These are phyloP conservation scores for Pseudorectes ferrugineus DNA, from an alignment of 2,113 vertebrate genomes.

Conservation along the genomic window DNA sequence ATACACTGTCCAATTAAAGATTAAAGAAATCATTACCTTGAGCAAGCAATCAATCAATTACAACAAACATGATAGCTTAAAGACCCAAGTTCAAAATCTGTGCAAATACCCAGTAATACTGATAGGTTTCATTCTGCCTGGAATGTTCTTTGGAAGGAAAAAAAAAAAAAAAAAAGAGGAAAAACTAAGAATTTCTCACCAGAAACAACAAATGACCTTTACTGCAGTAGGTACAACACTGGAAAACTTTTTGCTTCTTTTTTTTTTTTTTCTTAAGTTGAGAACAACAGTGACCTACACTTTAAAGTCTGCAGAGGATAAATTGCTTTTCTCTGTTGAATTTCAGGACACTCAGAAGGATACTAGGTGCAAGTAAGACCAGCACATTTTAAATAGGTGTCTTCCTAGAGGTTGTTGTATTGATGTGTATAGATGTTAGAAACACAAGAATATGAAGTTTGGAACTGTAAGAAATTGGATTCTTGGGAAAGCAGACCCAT, in stretches of 20 bases:
- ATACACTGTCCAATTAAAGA: not conserved
- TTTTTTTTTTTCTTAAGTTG: not conserved
- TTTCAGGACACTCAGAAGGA: not conserved
- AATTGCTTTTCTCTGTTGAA: not conserved
- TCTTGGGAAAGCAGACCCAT: not conserved
- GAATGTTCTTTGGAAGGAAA: not conserved
- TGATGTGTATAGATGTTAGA: not conserved
- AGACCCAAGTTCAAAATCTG: not conserved
- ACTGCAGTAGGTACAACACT: not conserved
- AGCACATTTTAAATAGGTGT: not conserved
- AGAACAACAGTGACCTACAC: not conserved
- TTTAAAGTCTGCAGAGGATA: not conserved
- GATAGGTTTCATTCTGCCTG: not conserved
- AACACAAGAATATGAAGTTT: not conserved
- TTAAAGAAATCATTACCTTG: not conserved
- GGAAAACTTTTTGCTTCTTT: not conserved
- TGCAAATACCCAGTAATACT: not conserved
- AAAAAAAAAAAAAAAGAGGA: not conserved
- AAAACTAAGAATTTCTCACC: not conserved
- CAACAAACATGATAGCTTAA: not conserved
- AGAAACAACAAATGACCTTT: not conserved
- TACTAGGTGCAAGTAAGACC: not conserved
- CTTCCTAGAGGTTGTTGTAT: not conserved
- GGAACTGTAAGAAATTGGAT: not conserved
- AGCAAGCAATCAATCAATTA: not conserved